phyloP scores from a whole-genome alignment of 2,888 invertebrate genomes.

The Latheticus oryzae region DNA sequence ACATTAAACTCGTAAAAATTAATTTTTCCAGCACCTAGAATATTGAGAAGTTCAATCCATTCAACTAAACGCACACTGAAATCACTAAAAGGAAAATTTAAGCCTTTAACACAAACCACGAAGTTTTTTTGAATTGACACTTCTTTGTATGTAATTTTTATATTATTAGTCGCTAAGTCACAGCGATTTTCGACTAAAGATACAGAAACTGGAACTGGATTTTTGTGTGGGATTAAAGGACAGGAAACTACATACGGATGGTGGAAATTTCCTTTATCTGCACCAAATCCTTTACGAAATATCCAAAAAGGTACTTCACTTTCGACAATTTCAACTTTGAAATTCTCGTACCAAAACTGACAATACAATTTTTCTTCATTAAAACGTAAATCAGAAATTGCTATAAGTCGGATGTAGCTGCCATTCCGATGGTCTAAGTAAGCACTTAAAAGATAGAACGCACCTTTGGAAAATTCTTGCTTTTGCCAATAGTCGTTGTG shows the following conservation, averaged over 20 bases:
- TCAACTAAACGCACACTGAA: slow-evolving; percentile 89
- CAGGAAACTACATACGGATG: slow-evolving; percentile 93
- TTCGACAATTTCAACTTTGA: slow-evolving; percentile 83
- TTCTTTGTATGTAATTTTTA: slow-evolving; percentile 83
- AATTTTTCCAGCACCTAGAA: slow-evolving; percentile 88
- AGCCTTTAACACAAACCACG: slow-evolving; percentile 93
- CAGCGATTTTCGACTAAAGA: slow-evolving; percentile 87
- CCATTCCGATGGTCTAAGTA: slow-evolving; percentile 83
- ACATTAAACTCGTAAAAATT: slow-evolving; percentile 87
- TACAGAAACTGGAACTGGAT: slow-evolving; percentile 84
- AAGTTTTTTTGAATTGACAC: slow-evolving; percentile 81
- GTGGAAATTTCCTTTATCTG: slow-evolving; percentile 89
- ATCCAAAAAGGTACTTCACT: slow-evolving; percentile 78
- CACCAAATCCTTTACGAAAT: slow-evolving; percentile 95
- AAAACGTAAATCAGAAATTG: slow-evolving; percentile 89
- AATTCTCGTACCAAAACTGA: slow-evolving; percentile 90
- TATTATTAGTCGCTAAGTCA: slow-evolving; percentile 85
- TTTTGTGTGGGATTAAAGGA: slow-evolving; percentile 75
- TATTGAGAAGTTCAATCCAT: slow-evolving; percentile 90
- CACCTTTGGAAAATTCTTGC: slow-evolving; percentile 83
- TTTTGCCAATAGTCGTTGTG: slow-evolving; percentile 96
- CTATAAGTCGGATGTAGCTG: slow-evolving; percentile 76
- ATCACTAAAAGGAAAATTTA: slow-evolving; percentile 93
- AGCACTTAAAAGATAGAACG: slow-evolving; percentile 90
- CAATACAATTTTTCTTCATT: slow-evolving; percentile 85